These are phyloP conservation scores for Hafferia zeledoni DNA, from an alignment of 2,797 vertebrate species.

Conservation along the genomic window DNA sequence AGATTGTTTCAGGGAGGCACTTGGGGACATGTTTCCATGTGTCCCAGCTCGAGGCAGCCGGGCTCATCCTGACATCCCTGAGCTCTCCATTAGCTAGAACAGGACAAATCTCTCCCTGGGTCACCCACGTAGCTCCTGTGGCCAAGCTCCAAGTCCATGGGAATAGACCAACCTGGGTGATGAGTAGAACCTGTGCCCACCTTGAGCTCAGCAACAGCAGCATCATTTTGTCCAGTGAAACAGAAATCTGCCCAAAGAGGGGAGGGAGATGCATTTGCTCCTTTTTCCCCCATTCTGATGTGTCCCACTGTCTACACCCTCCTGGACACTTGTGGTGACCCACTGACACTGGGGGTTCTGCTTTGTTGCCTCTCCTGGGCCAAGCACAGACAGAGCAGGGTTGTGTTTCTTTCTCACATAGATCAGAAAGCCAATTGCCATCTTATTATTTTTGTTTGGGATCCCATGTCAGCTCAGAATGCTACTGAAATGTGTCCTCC, in stretches of 20 bases:
- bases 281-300: not conserved
- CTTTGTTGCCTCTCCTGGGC: not conserved
- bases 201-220: not conserved
- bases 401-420: not conserved
- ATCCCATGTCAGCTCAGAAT: conserved; percentile 18
- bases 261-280: not conserved
- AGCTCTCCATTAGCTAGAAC: not conserved
- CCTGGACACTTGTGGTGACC: accelerated
- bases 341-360: not conserved
- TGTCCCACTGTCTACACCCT: not conserved
- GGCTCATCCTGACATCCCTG: not conserved
- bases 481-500: conserved; percentile 55
- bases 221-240: accelerated
- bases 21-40: accelerated
- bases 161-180: accelerated
- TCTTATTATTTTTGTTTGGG: not conserved
- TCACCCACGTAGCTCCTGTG: not conserved
- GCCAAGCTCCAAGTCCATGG: accelerated
- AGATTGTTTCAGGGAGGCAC: not conserved
- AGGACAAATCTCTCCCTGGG: not conserved
- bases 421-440: not conserved
- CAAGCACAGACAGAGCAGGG: not conserved
- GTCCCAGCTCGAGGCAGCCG: not conserved
- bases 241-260: not conserved
- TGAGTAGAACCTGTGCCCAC: accelerated